phyloP scores from a whole-genome alignment of 2,888 invertebrate genomes.

The Morinoia aosen region DNA sequence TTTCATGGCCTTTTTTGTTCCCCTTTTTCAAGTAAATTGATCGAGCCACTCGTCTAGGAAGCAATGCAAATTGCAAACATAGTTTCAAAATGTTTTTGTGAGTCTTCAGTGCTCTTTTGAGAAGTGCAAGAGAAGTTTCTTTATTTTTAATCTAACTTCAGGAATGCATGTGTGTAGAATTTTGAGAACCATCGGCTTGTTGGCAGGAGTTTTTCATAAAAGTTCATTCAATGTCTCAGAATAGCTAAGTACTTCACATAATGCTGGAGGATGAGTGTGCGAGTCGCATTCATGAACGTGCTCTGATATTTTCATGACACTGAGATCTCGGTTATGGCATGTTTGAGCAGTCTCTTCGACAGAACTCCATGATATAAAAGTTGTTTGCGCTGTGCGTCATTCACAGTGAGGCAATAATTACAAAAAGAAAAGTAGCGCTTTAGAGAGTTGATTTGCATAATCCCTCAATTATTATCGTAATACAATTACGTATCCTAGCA shows the following conservation, averaged over 20 bases:
- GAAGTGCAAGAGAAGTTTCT: background rate
- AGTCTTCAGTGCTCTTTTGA: background rate
- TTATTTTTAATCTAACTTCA: background rate
- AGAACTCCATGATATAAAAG: background rate
- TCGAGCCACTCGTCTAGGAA: background rate
- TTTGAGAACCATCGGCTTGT: too few relatives aligned
- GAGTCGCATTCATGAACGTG: background rate
- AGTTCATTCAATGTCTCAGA: background rate
- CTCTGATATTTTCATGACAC: background rate
- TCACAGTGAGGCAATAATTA: background rate
- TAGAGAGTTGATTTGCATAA: background rate
- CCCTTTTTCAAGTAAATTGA: background rate
- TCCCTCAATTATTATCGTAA: background rate
- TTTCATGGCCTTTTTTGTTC: background rate
- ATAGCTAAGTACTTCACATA: background rate
- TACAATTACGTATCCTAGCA: background rate
- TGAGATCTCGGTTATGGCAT: background rate
- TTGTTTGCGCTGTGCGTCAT: background rate
- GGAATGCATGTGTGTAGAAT: background rate
- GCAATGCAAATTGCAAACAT: background rate
- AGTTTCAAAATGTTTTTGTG: background rate
- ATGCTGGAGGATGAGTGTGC: background rate
- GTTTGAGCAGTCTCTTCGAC: background rate
- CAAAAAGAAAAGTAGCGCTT: background rate
- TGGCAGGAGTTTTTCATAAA: too few relatives aligned